A percentile compares a stretch with the other conserved stretches of the same genome.
These are phyloP conservation scores for Gymnosoma rotundatum DNA, from an alignment of 2,888 invertebrate species.

Conservation along the genomic window DNA sequence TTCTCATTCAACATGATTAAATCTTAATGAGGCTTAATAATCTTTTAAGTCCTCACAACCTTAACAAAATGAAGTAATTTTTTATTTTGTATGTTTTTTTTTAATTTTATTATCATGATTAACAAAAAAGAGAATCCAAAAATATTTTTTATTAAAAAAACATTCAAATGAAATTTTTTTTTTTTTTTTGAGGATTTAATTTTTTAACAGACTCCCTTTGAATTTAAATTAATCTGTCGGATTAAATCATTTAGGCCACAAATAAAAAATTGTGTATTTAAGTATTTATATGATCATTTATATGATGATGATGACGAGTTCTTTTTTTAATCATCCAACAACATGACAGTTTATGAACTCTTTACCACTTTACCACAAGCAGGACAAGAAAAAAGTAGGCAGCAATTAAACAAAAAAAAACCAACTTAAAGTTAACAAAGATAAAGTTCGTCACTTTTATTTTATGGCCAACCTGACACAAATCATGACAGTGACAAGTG, in stretches of 20 bases:
- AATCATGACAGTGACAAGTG: constrained; percentile 69
- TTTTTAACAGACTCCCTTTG: constrained; percentile 52
- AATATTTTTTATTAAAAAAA: constrained; percentile 47
- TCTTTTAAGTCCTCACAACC: constrained; percentile 69
- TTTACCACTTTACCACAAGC: constrained; percentile 28
- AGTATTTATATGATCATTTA: constrained; percentile 29
- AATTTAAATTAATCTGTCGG: constrained; percentile 70
- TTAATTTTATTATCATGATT: constrained; percentile 44
- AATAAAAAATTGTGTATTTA: constrained; percentile 38
- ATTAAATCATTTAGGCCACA: constrained; percentile 58
- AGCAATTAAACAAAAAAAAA: background rate
- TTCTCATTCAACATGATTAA: constrained; percentile 73
- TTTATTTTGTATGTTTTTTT: constrained; percentile 41
- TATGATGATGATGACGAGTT: constrained; percentile 15
- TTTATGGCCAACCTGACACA: constrained; percentile 59
- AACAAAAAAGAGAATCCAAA: constrained; percentile 25
- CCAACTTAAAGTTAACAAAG: constrained; percentile 1
- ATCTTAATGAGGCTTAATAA: constrained; percentile 78
- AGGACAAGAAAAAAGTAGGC: background rate
- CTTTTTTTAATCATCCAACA: constrained; percentile 28
- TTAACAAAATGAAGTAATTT: constrained; percentile 63
- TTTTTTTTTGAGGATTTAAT: constrained; percentile 56
- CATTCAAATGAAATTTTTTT: constrained; percentile 32
- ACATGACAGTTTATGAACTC: constrained; percentile 51
- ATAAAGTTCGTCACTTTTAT: constrained; percentile 65